Evolutionary conservation across 2,888 invertebrate genomes (phyloP).

Genomic region (Lasius fuliginosus): DNA sequence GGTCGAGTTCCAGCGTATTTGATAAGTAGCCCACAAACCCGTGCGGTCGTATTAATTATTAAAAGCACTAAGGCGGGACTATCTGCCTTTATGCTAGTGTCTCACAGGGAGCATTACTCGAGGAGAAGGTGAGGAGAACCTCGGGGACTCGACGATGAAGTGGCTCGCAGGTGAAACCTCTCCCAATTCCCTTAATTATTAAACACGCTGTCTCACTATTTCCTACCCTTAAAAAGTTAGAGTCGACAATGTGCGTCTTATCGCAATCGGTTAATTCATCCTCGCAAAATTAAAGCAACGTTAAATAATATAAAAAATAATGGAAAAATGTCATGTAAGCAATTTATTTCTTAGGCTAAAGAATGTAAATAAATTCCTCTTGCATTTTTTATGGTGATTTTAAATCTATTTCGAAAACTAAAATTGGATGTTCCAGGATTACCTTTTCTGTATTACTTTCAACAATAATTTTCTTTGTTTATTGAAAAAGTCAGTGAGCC

Average conservation of each 20-base stretch:
- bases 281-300: background rate
- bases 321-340: background rate
- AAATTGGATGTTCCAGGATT: background rate
- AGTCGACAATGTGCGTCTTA: constrained; percentile 21
- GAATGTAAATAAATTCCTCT: background rate
- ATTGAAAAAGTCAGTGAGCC: background rate
- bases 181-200: constrained; percentile 55
- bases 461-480: background rate
- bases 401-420: background rate
- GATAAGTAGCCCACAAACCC: constrained; percentile 53
- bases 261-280: constrained; percentile 23
- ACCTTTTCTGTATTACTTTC: background rate
- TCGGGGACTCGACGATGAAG: constrained; percentile 50
- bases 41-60: constrained; percentile 49
- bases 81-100: constrained; percentile 50
- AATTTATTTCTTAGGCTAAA: background rate
- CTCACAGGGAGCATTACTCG: constrained; percentile 51
- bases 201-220: constrained; percentile 36
- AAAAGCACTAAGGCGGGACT: constrained; percentile 57
- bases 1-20: constrained; percentile 52
- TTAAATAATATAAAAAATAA: background rate
- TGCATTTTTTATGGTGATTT: background rate
- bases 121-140: constrained; percentile 48
- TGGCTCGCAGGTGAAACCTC: constrained; percentile 56
- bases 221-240: constrained; percentile 27